These are phyloP conservation scores for Drosophila emarginata DNA, from an alignment of 2,888 invertebrate genomes.

Conservation along the genomic window DNA sequence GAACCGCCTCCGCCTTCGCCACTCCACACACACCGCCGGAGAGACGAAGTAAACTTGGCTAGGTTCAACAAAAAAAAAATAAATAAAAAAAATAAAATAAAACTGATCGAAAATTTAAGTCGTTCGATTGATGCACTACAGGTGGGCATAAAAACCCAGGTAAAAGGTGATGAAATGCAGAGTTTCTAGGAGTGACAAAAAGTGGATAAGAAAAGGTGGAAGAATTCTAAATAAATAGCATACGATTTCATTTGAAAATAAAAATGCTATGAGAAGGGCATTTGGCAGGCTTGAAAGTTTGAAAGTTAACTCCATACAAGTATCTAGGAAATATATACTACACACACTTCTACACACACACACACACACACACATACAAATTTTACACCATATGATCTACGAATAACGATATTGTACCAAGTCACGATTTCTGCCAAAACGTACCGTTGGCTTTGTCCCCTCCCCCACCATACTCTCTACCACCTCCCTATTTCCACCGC, in stretches of 20 bases:
- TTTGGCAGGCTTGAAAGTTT: constrained; percentile 38
- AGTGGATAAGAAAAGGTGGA: background rate
- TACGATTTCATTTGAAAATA: background rate
- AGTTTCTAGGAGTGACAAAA: constrained; percentile 4
- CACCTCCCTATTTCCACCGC: constrained; percentile 22
- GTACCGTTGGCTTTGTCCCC: constrained; percentile 68
- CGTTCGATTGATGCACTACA: constrained; percentile 56
- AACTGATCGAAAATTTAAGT: constrained; percentile 26
- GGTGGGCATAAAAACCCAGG: constrained; percentile 10
- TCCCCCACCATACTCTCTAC: background rate
- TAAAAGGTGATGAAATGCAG: background rate
- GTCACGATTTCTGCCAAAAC: constrained; percentile 81
- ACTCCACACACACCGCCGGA: constrained; percentile 19
- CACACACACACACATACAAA: constrained; percentile 43
- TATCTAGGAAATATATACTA: constrained; percentile 55
- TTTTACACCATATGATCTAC: constrained; percentile 79
- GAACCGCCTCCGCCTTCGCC: background rate
- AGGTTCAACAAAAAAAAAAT: background rate
- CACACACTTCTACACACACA: constrained; percentile 21
- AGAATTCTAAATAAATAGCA: constrained; percentile 1
- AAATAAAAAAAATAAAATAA: constrained; percentile 28
- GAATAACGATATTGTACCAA: constrained; percentile 80
- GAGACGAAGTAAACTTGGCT: constrained; percentile 56
- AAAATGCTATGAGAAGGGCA: constrained; percentile 25
- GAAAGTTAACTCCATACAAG: constrained; percentile 39